Conservation (phyloP, 2,113 vertebrate genomes). For the Melanerpes formicivorus region DNA sequence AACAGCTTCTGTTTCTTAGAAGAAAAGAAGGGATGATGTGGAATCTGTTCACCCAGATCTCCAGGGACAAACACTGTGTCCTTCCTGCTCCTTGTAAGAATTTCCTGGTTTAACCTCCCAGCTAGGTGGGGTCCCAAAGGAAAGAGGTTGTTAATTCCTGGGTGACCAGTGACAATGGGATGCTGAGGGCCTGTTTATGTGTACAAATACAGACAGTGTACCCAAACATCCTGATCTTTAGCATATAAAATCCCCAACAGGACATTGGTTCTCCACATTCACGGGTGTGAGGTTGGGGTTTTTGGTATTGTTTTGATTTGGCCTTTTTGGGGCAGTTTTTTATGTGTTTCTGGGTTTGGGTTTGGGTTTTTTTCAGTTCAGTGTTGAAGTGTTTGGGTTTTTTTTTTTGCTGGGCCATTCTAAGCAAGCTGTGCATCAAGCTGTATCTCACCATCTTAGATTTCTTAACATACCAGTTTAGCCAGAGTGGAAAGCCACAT, state of each 20-base stretch:
- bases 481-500: neutral
- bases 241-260: neutral
- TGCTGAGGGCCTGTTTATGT: neutral
- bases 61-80: neutral
- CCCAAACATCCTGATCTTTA: neutral
- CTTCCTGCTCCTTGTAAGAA: neutral
- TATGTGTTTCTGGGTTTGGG: no score
- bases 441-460: neutral
- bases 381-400: neutral
- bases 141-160: neutral
- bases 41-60: neutral
- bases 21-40: neutral
- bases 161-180: no score
- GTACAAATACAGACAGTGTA: neutral
- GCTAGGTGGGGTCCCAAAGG: neutral
- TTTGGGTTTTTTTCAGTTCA: accelerated
- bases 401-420: neutral
- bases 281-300: neutral
- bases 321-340: neutral
- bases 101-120: neutral
- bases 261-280: neutral
- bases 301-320: neutral
- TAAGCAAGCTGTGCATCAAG: neutral
- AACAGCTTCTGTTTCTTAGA: neutral
- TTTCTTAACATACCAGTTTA: neutral